Base-by-base conservation (phyloP, 1,140 invertebrate species). In the Lineus longissimus region DNA sequence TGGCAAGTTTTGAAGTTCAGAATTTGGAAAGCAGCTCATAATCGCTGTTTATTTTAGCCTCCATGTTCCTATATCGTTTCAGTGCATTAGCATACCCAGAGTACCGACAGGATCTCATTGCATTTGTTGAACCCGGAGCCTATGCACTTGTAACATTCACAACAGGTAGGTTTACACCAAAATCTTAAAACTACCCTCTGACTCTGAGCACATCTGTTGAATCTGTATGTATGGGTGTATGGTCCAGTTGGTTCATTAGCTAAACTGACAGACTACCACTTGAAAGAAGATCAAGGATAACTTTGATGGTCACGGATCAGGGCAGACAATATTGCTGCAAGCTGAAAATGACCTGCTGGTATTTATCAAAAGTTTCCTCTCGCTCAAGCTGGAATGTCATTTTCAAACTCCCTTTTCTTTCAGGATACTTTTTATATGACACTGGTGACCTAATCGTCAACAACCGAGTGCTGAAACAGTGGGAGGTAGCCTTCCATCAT, bases 401-500 rank as follows among this genome's bases (percentile, higher is more conserved):
- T n/a, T 54, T 27, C 6, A 29, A 59, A 17, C 30, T 60, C 59
- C 59, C 47, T 61, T 66, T 59, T 51, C 27, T 68, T 75, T 45
- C 70, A 79, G 77, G 75, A 13, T 79, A 79, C 60, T 79, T 79
- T 67, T 22, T 76, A 6, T 78, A 77, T 68, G 77, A 79, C 64
- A 74, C 71, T 56, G 47, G 74, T 43, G 76, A 79, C 67, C 63
- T 79, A 65, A 43, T 70, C n/a, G 25, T 75, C 31, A 73, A 76
- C 56, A 70, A 70, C 15, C 71, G 68, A 59, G 1, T 77, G 22
- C 54, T 71, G 1, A 60, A 55, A 25, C 70, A 73, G 59, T 79
- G 77, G 77, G 75, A 79, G 55, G 68, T 79, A 1, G 68, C 65
- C 7, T 31, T 73, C 0, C 77, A 79, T 62, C 77, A 79, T 67